Conservation (phyloP, 1,140 invertebrate genomes). For the Pseudomyrmex flavicornis region DNA sequence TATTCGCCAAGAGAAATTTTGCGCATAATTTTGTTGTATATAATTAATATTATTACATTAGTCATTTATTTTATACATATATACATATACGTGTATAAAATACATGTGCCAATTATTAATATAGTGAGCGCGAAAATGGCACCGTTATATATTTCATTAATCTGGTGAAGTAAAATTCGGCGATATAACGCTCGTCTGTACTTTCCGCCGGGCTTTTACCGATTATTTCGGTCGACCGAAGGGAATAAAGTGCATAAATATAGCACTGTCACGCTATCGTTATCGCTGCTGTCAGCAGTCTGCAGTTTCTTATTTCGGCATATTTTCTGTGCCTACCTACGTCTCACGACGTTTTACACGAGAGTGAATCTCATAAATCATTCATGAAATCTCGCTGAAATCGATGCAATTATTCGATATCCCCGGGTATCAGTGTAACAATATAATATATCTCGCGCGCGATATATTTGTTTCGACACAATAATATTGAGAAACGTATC, state of each 20-base stretch:
- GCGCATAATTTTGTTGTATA: too few species aligned
- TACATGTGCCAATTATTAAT: background rate
- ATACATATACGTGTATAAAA: too few species aligned
- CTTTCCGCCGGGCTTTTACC: background rate
- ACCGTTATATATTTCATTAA: background rate
- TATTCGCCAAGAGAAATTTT: background rate
- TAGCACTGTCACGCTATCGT: background rate
- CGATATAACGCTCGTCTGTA: background rate
- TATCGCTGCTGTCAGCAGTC: background rate
- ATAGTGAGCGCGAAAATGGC: background rate
- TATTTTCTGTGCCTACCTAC: background rate
- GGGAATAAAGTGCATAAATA: conserved; percentile 2
- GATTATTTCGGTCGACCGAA: background rate
- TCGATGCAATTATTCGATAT: background rate
- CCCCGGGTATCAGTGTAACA: conserved; percentile 12
- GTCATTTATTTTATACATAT: too few species aligned
- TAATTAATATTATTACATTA: too few species aligned
- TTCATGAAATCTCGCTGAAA: background rate
- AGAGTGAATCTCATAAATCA: conserved; percentile 8
- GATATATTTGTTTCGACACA: too few species aligned
- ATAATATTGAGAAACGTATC: too few species aligned
- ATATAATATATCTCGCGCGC: background rate
- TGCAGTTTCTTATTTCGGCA: background rate
- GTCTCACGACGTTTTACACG: background rate
- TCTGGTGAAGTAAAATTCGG: background rate